Percentiles rank a stretch among this genome's conserved stretches.
phyloP scores from a whole-genome alignment of 2,797 vertebrate species.

The Gambelia wislizenii region DNA sequence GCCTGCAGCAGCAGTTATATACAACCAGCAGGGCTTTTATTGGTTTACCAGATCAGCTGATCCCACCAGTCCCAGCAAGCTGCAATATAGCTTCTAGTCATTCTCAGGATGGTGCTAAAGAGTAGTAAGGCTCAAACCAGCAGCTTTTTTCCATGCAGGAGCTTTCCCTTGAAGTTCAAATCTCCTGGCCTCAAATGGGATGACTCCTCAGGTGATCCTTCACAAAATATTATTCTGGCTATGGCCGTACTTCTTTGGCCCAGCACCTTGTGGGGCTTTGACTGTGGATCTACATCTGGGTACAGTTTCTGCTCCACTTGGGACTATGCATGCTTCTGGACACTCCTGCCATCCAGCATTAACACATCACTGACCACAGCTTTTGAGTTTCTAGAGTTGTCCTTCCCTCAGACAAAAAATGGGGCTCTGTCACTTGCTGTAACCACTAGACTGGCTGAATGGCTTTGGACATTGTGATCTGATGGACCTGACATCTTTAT shows the following conservation, averaged over 20 bases:
- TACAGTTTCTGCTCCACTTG: not conserved
- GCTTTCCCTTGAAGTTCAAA: not conserved
- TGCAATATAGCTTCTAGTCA: not conserved
- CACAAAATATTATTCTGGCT: not conserved
- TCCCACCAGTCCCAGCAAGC: not conserved
- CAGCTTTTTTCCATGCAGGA: not conserved
- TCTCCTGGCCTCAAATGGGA: not conserved
- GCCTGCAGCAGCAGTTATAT: not conserved
- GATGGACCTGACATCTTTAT: slow-evolving; percentile 15
- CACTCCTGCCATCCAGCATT: not conserved
- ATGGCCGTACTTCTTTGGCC: not conserved
- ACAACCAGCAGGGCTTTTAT: not conserved
- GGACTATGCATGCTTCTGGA: not conserved
- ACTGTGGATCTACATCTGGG: not conserved
- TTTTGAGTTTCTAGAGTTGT: not conserved
- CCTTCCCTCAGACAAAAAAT: slow-evolving; percentile 1
- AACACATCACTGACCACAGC: not conserved
- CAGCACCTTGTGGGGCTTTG: too few species aligned
- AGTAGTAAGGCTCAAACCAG: too few species aligned
- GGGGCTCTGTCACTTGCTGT: not conserved
- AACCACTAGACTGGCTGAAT: not conserved
- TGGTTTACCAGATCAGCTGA: not conserved
- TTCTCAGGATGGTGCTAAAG: not conserved
- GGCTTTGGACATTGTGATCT: not conserved
- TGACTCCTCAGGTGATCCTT: not conserved